Percentiles rank a stretch among this genome's conserved stretches.
Evolutionary conservation across 2,888 invertebrate species (phyloP).

Genomic region (Rhabditoides inermis): DNA sequence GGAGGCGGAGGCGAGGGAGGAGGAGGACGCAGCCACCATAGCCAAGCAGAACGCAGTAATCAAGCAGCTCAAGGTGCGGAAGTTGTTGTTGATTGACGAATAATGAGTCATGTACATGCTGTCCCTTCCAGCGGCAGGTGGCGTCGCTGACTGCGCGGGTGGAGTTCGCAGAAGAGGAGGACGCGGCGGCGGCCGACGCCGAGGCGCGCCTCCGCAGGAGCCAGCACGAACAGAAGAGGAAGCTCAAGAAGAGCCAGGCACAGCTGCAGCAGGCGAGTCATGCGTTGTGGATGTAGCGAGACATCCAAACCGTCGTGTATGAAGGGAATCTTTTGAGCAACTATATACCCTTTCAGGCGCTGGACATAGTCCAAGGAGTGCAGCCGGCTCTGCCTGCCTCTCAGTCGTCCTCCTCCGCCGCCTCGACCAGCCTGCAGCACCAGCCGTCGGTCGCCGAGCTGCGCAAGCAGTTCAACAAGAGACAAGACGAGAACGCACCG

Average conservation of each 20-base stretch:
- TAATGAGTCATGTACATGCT: neutral
- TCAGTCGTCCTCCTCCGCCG: too few species aligned
- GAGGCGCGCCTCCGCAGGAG: conserved; percentile 7
- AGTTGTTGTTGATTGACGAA: conserved; percentile 3
- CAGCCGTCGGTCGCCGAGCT: conserved; percentile 6
- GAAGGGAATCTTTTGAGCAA: neutral
- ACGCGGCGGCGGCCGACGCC: conserved; percentile 16
- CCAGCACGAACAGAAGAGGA: conserved; percentile 2
- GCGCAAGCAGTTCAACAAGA: neutral
- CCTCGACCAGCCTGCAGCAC: too few species aligned
- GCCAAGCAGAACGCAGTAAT: conserved; percentile 6
- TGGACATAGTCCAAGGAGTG: neutral
- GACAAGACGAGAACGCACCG: neutral
- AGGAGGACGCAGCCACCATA: conserved; percentile 6
- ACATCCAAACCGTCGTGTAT: conserved; percentile 9
- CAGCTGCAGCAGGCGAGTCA: neutral
- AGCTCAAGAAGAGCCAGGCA: conserved; percentile 1
- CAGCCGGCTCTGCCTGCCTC: too few species aligned
- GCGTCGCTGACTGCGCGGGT: conserved; percentile 25
- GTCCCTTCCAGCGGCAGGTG: conserved; percentile 25
- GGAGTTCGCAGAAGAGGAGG: conserved; percentile 24
- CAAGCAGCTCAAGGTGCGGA: conserved; percentile 12
- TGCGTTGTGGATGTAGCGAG: too few species aligned
- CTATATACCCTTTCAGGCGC: neutral
- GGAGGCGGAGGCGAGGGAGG: conserved; percentile 17